Evolutionary conservation across 2,113 vertebrate genomes (phyloP).

Genomic region (Alligator mississippiensis): DNA sequence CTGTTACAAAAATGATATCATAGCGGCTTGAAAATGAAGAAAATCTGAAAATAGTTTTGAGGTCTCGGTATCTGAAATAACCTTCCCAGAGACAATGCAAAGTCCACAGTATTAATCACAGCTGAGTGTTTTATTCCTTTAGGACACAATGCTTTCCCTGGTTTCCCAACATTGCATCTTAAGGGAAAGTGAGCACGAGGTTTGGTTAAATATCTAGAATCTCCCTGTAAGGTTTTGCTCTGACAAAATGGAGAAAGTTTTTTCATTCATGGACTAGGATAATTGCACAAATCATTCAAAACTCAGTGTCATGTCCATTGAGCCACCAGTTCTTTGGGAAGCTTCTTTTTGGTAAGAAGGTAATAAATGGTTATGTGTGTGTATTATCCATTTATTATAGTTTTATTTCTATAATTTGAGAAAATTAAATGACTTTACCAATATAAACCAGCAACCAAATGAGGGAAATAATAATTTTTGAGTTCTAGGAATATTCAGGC

Average conservation of each 20-base stretch:
- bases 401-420: neutral
- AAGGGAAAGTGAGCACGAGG: neutral
- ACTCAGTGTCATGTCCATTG: neutral
- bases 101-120: neutral
- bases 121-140: neutral
- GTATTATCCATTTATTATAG: neutral
- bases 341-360: neutral
- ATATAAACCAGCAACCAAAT: neutral
- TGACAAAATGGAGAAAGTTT: neutral
- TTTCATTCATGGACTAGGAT: accelerated
- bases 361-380: neutral
- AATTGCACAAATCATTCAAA: neutral
- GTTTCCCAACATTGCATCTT: neutral
- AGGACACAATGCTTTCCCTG: accelerated
- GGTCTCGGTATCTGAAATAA: neutral
- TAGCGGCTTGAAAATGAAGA: neutral
- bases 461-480: neutral
- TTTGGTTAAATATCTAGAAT: neutral
- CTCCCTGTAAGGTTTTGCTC: too few species aligned
- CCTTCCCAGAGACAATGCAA: neutral
- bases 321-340: neutral
- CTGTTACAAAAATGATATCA: neutral
- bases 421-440: neutral
- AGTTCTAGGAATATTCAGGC: neutral
- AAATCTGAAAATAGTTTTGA: neutral